phyloP scores from a whole-genome alignment of 2,113 vertebrate species.

The Synodontis membranacea region DNA sequence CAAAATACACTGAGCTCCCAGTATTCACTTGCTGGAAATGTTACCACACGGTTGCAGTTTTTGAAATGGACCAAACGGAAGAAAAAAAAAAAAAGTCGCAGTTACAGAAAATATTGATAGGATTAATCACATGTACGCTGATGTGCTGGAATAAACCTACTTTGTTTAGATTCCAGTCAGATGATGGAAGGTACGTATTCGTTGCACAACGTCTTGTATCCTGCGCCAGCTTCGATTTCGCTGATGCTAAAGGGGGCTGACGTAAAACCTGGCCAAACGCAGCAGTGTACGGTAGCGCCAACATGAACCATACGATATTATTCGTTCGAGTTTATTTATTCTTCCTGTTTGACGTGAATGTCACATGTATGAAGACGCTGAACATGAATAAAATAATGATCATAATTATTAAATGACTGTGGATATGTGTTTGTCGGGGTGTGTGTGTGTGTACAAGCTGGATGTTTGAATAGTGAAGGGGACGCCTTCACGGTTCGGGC shows the following conservation, averaged over 20 bases:
- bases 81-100: background rate
- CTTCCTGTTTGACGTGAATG: slow-evolving; percentile 10
- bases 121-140: background rate
- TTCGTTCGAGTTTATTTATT: background rate
- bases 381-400: slow-evolving; percentile 11
- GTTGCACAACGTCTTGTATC: background rate
- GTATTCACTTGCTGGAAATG: background rate
- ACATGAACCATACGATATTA: background rate
- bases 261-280: background rate
- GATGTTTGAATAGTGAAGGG: slow-evolving; percentile 17
- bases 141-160: background rate
- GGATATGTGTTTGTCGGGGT: background rate
- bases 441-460: background rate
- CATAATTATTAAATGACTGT: slow-evolving; percentile 12
- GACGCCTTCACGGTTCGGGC: background rate
- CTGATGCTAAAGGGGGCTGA: too few species aligned
- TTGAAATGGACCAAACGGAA: background rate
- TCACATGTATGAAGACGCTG: slow-evolving; percentile 3
- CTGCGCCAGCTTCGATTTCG: background rate
- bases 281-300: background rate
- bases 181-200: background rate
- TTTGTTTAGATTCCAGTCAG: background rate
- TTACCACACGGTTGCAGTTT: background rate
- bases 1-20: background rate
- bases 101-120: background rate